Conservation (phyloP, 2,797 vertebrate species). For the Discoglossus pictus region DNA sequence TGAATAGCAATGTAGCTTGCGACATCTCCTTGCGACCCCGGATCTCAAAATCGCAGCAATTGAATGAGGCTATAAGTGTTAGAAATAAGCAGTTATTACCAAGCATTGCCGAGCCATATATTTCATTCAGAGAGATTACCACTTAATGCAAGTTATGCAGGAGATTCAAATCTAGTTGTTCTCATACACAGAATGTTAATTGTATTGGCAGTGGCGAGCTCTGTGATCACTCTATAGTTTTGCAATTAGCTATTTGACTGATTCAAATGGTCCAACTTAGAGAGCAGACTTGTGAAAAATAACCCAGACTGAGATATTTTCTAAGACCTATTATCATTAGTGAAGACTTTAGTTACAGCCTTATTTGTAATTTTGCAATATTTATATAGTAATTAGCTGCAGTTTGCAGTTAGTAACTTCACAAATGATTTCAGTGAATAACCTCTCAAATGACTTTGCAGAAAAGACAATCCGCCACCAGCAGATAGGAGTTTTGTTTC, state of each 20-base stretch:
- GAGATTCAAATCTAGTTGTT: constrained; percentile 73
- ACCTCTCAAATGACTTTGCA: too few species aligned
- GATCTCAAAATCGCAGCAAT: too few species aligned
- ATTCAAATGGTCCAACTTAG: constrained; percentile 59
- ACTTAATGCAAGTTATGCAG: constrained; percentile 66
- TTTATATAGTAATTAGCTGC: constrained; percentile 27
- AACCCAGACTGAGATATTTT: constrained; percentile 33
- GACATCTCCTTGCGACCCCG: too few species aligned
- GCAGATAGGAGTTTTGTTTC: too few species aligned
- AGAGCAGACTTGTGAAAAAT: constrained; percentile 48
- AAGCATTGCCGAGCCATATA: constrained; percentile 50
- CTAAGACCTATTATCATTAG: constrained; percentile 31
- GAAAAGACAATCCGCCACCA: too few species aligned
- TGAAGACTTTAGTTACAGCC: not conserved
- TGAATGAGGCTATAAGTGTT: too few species aligned
- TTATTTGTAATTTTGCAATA: constrained; percentile 11
- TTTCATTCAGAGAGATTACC: constrained; percentile 67
- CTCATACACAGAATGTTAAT: constrained; percentile 70
- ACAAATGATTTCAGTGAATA: too few species aligned
- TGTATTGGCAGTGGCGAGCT: constrained; percentile 66
- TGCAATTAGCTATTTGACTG: constrained; percentile 64
- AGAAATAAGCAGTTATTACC: constrained; percentile 57
- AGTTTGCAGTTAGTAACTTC: too few species aligned
- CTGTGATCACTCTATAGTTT: constrained; percentile 61
- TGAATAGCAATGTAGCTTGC: too few species aligned